Conservation (phyloP, 2,888 invertebrate genomes). For the Sycophila texana region DNA sequence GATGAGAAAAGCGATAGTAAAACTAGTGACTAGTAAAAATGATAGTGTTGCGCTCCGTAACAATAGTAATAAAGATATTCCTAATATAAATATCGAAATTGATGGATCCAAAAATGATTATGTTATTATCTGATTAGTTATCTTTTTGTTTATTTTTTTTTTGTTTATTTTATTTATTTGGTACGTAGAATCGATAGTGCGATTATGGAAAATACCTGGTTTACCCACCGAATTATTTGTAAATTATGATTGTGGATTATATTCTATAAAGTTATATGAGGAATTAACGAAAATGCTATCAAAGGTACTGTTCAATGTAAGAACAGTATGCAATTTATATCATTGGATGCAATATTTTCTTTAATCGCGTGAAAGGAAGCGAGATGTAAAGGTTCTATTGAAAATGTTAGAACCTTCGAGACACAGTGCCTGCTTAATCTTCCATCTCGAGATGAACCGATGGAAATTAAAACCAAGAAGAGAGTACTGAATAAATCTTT, state of each 20-base stretch:
- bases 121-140: conserved; percentile 77
- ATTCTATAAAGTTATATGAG: conserved; percentile 96
- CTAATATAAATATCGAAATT: conserved; percentile 43
- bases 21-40: conserved; percentile 58
- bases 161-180: conserved; percentile 26
- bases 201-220: conserved; percentile 96
- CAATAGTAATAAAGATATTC: conserved; percentile 58
- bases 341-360: conserved; percentile 94
- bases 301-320: conserved; percentile 76
- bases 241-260: conserved; percentile 98
- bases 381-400: conserved; percentile 83
- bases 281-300: conserved; percentile 95
- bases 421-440: conserved; percentile 80
- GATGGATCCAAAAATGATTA: conserved; percentile 73
- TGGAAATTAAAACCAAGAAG: conserved; percentile 92
- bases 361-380: conserved; percentile 94
- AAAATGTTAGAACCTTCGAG: conserved; percentile 76
- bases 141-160: conserved; percentile 15
- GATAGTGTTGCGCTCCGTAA: too few species aligned
- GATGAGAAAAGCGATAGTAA: conserved; percentile 65
- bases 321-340: conserved; percentile 88
- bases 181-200: conserved; percentile 82
- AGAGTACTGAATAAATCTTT: conserved; percentile 78
- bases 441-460: conserved; percentile 89
- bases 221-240: conserved; percentile 96